phyloP scores from a whole-genome alignment of 2,113 vertebrate genomes.

The Ondatra zibethicus region DNA sequence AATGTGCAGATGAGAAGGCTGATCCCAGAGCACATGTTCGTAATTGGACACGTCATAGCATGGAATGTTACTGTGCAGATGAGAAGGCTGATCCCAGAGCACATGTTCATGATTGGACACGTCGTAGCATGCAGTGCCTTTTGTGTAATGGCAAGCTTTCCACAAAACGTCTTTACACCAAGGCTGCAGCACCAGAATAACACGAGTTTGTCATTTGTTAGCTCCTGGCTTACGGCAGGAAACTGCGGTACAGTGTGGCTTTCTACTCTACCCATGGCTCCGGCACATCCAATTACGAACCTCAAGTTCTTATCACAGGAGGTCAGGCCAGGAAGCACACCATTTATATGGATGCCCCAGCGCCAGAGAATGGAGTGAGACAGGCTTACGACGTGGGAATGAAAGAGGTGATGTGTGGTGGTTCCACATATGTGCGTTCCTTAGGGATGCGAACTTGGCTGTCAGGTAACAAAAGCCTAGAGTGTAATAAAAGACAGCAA shows the following conservation, averaged over 20 bases:
- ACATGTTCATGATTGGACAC: background rate
- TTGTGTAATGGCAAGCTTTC: background rate
- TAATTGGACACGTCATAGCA: too few species aligned
- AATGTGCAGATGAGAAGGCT: too few species aligned
- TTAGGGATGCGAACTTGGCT: too few species aligned
- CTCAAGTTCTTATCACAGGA: conserved; percentile 95
- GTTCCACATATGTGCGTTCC: too few species aligned
- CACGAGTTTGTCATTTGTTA: conserved; percentile 73
- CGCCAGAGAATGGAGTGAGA: conserved; percentile 89
- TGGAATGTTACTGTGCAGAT: too few species aligned
- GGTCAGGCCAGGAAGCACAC: conserved; percentile 90
- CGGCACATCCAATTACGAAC: conserved; percentile 93
- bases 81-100: background rate
- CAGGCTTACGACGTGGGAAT: conserved; percentile 88
- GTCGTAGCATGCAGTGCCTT: conserved; percentile 37
- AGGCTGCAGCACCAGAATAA: conserved; percentile 43
- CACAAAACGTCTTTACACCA: conserved; percentile 29
- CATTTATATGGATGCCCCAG: conserved; percentile 89
- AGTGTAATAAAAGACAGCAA: background rate
- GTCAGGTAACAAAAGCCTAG: fast-evolving
- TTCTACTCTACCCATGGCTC: conserved; percentile 90
- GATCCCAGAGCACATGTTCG: too few species aligned
- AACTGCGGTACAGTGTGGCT: conserved; percentile 88
- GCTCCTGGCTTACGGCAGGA: conserved; percentile 94
- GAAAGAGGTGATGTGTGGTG: conserved; percentile 90